Conservation (phyloP, 2,113 vertebrate genomes). For the Diadophis punctatus region DNA sequence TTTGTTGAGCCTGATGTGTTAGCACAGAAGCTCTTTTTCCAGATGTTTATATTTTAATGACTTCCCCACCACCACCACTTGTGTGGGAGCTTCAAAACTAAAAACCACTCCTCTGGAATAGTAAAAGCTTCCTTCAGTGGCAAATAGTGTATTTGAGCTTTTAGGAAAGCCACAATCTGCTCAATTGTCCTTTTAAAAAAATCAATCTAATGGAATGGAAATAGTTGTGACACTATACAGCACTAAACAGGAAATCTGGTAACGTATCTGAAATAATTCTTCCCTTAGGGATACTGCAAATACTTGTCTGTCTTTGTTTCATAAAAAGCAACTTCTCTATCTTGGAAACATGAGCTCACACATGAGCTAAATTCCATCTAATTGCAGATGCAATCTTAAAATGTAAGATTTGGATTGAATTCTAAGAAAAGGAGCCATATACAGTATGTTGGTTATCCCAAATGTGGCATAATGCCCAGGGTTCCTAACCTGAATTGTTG, state of each 20-base stretch:
- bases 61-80: not conserved
- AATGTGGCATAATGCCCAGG: not conserved
- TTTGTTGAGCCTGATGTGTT: not conserved
- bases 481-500: not conserved
- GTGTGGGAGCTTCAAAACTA: accelerated
- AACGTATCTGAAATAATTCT: constrained; percentile 35
- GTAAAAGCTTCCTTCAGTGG: constrained; percentile 22
- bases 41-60: constrained; percentile 10
- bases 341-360: constrained; percentile 32
- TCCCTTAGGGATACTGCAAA: constrained; percentile 31
- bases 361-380: constrained; percentile 33
- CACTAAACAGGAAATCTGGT: not conserved
- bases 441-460: not conserved
- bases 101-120: constrained; percentile 16
- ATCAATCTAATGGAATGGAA: constrained; percentile 13
- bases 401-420: not conserved
- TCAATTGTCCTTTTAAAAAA: not conserved
- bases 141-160: not conserved
- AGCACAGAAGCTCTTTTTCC: not conserved
- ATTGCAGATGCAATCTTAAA: not conserved
- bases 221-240: constrained; percentile 24
- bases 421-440: not conserved
- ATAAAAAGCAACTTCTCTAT: constrained; percentile 38
- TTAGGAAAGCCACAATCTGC: constrained; percentile 28
- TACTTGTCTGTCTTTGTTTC: constrained; percentile 22